Percentiles rank a stretch among this genome's conserved stretches.
Evolutionary conservation across 2,797 vertebrate species (phyloP).

Genomic region (Manis pentadactyla): DNA sequence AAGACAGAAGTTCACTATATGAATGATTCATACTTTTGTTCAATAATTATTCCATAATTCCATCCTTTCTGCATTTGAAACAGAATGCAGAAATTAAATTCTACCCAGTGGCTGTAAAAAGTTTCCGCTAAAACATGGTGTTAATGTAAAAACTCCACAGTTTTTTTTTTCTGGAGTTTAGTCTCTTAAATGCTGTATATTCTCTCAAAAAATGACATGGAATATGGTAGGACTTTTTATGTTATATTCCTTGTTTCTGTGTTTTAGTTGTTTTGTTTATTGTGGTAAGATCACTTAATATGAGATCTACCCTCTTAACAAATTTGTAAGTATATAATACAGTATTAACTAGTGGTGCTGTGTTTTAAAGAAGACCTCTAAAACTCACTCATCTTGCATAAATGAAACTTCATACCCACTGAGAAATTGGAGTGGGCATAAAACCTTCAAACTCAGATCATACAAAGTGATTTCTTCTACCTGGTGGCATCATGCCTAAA

Average conservation of each 20-base stretch:
- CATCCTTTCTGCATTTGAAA: conserved; percentile 58
- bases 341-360: background rate
- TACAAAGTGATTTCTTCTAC: background rate
- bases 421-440: background rate
- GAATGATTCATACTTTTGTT: conserved; percentile 77
- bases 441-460: background rate
- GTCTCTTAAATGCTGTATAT: conserved; percentile 11
- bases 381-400: background rate
- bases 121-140: conserved; percentile 42
- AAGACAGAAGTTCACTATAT: conserved; percentile 72
- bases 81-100: conserved; percentile 58
- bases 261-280: background rate
- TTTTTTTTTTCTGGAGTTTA: conserved; percentile 50
- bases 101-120: conserved; percentile 43
- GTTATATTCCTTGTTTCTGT: background rate
- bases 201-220: conserved; percentile 4
- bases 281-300: background rate
- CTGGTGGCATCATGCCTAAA: background rate
- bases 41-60: conserved; percentile 65
- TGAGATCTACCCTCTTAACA: background rate
- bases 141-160: conserved; percentile 29
- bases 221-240: background rate
- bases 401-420: background rate
- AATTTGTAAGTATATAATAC: background rate
- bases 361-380: background rate